phyloP scores from a whole-genome alignment of 2,113 vertebrate species.

The Cariama cristata region DNA sequence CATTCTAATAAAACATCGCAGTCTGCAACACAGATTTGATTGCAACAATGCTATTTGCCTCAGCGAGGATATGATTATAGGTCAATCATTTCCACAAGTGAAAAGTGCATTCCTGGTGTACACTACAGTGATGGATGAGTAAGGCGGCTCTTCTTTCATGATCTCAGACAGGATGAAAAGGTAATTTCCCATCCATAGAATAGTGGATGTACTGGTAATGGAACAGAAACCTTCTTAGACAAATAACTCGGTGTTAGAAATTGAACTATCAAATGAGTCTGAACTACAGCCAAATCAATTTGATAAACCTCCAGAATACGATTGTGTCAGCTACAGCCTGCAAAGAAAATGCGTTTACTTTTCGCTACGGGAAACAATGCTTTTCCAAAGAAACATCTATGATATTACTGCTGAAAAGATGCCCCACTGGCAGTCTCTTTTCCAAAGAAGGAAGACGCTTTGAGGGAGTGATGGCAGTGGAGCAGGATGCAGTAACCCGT shows the following conservation, averaged over 20 bases:
- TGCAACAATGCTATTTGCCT: constrained; percentile 67
- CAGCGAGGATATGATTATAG: constrained; percentile 70
- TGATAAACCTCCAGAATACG: constrained; percentile 73
- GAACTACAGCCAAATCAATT: constrained; percentile 76
- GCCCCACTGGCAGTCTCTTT: background rate
- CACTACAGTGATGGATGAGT: constrained; percentile 55
- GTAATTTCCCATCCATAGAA: constrained; percentile 74
- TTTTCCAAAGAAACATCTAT: constrained; percentile 37
- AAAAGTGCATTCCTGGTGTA: constrained; percentile 59
- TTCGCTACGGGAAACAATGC: constrained; percentile 37
- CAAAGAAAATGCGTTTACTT: constrained; percentile 64
- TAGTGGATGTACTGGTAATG: constrained; percentile 64
- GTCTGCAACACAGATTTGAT: constrained; percentile 45
- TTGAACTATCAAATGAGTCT: constrained; percentile 77
- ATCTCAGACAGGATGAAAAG: constrained; percentile 72
- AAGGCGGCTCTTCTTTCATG: constrained; percentile 63
- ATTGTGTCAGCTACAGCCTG: constrained; percentile 57
- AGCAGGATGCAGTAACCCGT: background rate
- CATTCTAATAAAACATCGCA: constrained; percentile 55
- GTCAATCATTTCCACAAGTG: constrained; percentile 75
- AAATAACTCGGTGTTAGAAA: constrained; percentile 77
- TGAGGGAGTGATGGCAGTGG: background rate
- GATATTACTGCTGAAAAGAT: constrained; percentile 16
- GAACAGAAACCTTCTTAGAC: constrained; percentile 76
- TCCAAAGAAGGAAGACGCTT: background rate